Conservation (phyloP, 2,888 invertebrate species). For the Acrobasis suavella region DNA sequence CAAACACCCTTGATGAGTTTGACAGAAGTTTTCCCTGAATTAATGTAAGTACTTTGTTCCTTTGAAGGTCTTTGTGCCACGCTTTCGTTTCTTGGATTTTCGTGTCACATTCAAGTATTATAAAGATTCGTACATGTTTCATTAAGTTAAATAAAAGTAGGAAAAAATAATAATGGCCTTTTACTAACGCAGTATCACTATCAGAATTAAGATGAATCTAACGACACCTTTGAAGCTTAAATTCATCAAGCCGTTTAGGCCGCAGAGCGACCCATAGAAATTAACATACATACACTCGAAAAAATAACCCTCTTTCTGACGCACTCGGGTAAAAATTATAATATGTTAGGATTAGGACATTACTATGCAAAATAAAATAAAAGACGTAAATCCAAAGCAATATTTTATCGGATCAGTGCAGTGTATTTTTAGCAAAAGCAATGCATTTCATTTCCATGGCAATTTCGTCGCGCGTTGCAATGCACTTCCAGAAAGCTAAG, state of each 20-base stretch:
- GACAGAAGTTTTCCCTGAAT: neutral
- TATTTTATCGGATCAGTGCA: conserved; percentile 6
- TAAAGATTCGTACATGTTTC: too few relatives aligned
- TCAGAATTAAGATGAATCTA: too few relatives aligned
- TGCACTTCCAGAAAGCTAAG: conserved; percentile 3
- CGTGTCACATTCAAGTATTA: neutral
- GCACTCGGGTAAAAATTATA: too few relatives aligned
- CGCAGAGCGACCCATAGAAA: too few relatives aligned
- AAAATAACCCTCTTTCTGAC: too few relatives aligned
- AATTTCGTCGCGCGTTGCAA: conserved; percentile 7
- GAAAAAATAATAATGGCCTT: too few relatives aligned
- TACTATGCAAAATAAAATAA: neutral
- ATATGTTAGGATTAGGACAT: too few relatives aligned
- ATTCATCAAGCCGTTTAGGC: too few relatives aligned
- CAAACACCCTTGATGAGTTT: neutral
- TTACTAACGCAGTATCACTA: too few relatives aligned
- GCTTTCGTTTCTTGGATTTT: neutral
- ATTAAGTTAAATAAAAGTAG: too few relatives aligned
- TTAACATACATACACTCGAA: too few relatives aligned
- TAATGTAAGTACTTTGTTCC: neutral
- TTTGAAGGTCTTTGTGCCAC: neutral
- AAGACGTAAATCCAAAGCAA: neutral
- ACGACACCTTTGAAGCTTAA: too few relatives aligned
- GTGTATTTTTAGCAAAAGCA: conserved; percentile 9
- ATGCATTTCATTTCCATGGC: conserved; percentile 9